These are phyloP conservation scores for Mus spicilegus DNA, from an alignment of 2,113 vertebrate genomes.

Conservation along the genomic window DNA sequence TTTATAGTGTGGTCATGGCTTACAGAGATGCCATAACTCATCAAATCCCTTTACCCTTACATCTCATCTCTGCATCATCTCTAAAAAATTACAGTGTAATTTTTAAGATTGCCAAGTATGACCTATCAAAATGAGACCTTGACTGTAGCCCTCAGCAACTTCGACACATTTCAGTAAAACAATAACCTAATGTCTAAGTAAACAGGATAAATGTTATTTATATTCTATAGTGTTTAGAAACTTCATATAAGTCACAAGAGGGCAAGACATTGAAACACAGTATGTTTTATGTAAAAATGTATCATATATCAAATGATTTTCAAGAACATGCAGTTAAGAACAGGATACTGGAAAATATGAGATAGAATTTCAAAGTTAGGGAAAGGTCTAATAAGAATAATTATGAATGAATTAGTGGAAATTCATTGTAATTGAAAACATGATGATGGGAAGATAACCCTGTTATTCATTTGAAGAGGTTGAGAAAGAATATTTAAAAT, in stretches of 20 bases:
- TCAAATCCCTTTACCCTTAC: slow-evolving; percentile 35
- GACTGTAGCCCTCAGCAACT: background rate
- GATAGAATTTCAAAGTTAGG: slow-evolving; percentile 64
- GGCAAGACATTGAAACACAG: slow-evolving; percentile 17
- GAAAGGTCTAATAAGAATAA: slow-evolving; percentile 44
- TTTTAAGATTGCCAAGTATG: slow-evolving; percentile 71
- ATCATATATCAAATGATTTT: slow-evolving; percentile 42
- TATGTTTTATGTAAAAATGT: slow-evolving; percentile 30
- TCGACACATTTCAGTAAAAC: slow-evolving; percentile 42
- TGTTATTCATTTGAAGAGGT: background rate
- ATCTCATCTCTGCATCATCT: slow-evolving; percentile 58
- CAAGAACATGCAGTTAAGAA: background rate
- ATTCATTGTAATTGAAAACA: background rate
- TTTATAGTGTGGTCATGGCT: slow-evolving; percentile 57
- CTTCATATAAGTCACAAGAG: background rate
- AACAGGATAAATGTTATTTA: slow-evolving; percentile 34
- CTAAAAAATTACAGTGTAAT: slow-evolving; percentile 62
- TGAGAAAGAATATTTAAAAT: slow-evolving; percentile 52
- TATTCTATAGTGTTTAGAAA: slow-evolving; percentile 43
- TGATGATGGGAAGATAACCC: background rate
- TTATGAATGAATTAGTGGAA: slow-evolving; percentile 9
- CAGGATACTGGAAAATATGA: slow-evolving; percentile 4
- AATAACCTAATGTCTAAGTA: slow-evolving; percentile 20
- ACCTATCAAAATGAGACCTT: slow-evolving; percentile 55
- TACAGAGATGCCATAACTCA: slow-evolving; percentile 62